Evolutionary conservation across 2,113 vertebrate genomes (phyloP).

Genomic region (Aegypius monachus): DNA sequence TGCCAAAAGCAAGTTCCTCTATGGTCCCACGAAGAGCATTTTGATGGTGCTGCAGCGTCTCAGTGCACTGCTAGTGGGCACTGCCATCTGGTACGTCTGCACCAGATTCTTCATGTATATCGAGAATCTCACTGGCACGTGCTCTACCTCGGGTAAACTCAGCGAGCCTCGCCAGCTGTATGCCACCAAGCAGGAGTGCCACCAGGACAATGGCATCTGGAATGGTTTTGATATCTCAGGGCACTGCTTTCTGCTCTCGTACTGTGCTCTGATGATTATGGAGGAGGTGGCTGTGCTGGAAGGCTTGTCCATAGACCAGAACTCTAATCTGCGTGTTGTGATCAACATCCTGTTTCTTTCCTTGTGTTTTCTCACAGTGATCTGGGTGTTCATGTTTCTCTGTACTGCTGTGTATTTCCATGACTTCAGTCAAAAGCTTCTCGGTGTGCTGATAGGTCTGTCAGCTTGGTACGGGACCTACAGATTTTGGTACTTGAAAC

Average conservation of each 20-base stretch:
- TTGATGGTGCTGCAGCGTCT: constrained; percentile 74
- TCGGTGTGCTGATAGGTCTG: constrained; percentile 82
- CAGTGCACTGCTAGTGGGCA: constrained; percentile 81
- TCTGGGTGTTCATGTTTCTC: constrained; percentile 93
- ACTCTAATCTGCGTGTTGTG: constrained; percentile 34
- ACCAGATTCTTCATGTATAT: constrained; percentile 82
- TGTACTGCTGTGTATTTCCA: constrained; percentile 95
- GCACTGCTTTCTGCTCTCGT: constrained; percentile 91
- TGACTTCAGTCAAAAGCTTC: constrained; percentile 80
- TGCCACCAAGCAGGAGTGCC: constrained; percentile 77
- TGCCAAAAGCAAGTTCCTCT: background rate
- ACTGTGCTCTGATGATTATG: constrained; percentile 86
- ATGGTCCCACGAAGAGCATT: constrained; percentile 58
- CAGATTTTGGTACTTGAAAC: constrained; percentile 83
- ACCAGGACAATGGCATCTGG: constrained; percentile 79
- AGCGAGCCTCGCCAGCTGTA: constrained; percentile 14
- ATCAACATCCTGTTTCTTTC: constrained; percentile 79
- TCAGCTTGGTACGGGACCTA: constrained; percentile 87
- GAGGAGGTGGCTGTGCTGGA: constrained; percentile 86
- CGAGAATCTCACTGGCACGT: constrained; percentile 83
- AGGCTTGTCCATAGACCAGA: constrained; percentile 52
- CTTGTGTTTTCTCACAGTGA: constrained; percentile 76
- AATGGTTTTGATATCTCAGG: constrained; percentile 91
- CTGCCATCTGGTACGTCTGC: constrained; percentile 84
- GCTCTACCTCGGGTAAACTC: constrained; percentile 53